Evolutionary conservation across 2,797 vertebrate species (phyloP).

Genomic region (Cirrhinus mrigala): DNA sequence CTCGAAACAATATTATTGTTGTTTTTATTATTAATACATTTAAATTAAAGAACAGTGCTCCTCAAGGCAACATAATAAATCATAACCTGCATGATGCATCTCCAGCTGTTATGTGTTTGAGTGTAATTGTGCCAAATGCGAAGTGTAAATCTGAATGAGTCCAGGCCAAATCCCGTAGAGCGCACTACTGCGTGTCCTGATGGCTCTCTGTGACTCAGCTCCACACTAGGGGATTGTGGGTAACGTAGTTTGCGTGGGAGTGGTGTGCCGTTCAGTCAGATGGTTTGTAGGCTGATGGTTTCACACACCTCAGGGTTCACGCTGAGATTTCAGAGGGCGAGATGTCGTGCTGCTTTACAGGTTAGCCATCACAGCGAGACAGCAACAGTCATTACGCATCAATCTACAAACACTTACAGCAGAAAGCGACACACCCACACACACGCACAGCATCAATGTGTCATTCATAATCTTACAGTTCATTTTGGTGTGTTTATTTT

Average conservation of each 20-base stretch:
- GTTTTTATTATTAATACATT: neutral
- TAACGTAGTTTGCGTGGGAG: constrained; percentile 28
- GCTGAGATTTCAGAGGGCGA: constrained; percentile 13
- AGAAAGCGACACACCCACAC: neutral
- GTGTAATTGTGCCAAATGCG: neutral
- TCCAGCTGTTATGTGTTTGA: constrained; percentile 2
- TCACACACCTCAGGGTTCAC: constrained; percentile 41
- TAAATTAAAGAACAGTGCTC: neutral
- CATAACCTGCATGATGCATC: neutral
- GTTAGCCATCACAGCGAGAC: neutral
- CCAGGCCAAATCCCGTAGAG: constrained; percentile 25
- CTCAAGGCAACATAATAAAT: neutral
- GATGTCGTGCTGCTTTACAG: constrained; percentile 29
- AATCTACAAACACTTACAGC: neutral
- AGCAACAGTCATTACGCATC: neutral
- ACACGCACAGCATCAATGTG: neutral
- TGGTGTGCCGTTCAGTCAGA: constrained; percentile 36
- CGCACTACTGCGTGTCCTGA: constrained; percentile 37
- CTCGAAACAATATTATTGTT: too few relatives aligned
- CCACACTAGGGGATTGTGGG: constrained; percentile 23
- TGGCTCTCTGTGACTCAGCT: constrained; percentile 25
- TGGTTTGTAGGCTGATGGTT: constrained; percentile 51
- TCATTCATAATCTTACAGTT: neutral
- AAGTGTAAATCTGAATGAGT: constrained; percentile 28
- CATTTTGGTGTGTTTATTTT: neutral